These are phyloP conservation scores for Spatulosminthurus flaviceps DNA, from an alignment of 2,888 invertebrate genomes.

Conservation along the genomic window DNA sequence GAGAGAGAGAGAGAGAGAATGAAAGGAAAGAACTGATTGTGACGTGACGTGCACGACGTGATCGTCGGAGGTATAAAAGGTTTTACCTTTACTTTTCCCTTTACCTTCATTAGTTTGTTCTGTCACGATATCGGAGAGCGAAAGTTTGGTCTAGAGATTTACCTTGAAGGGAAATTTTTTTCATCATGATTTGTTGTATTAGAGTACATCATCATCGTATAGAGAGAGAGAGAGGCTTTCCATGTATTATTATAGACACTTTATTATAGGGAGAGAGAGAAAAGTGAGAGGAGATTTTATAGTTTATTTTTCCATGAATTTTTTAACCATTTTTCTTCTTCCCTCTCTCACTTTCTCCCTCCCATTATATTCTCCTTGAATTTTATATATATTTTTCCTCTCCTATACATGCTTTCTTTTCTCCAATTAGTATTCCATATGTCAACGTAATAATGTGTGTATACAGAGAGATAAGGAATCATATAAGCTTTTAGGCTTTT, in stretches of 20 bases:
- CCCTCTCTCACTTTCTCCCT: not conserved
- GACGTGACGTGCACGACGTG: slow-evolving; percentile 40
- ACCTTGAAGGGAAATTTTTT: slow-evolving; percentile 42
- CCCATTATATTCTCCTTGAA: too few relatives aligned
- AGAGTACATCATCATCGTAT: not conserved
- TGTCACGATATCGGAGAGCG: slow-evolving; percentile 34
- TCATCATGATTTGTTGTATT: slow-evolving; percentile 41
- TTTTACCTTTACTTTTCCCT: slow-evolving; percentile 38
- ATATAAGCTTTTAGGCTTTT: too few relatives aligned
- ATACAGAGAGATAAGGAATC: slow-evolving; percentile 1
- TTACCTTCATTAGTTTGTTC: slow-evolving; percentile 42
- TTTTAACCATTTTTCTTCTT: not conserved
- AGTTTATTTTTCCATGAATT: slow-evolving; percentile 18
- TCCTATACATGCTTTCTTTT: not conserved
- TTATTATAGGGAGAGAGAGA: not conserved
- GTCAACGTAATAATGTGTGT: not conserved
- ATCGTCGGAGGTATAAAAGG: slow-evolving; percentile 37
- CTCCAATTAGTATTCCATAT: not conserved
- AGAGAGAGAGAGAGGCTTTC: too few relatives aligned
- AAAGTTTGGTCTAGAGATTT: slow-evolving; percentile 42
- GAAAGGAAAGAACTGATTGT: slow-evolving; percentile 34
- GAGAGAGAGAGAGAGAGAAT: slow-evolving; percentile 23
- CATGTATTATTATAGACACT: too few relatives aligned
- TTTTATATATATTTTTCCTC: too few relatives aligned
- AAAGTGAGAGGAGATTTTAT: slow-evolving; percentile 14